phyloP scores from a whole-genome alignment of 2,113 vertebrate species.

The Leucosticte australis region DNA sequence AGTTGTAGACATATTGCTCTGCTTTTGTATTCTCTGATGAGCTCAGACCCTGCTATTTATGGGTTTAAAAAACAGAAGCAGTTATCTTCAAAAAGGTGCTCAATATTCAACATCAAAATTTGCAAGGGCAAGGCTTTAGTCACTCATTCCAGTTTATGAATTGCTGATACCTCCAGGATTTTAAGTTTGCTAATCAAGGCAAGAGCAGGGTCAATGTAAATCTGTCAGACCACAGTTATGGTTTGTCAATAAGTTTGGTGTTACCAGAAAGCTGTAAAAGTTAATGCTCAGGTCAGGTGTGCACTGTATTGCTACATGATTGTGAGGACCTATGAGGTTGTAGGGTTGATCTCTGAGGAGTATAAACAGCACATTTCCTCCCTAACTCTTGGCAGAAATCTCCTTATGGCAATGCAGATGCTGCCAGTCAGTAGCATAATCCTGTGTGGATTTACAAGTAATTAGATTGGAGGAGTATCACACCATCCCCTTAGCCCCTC shows the following conservation, averaged over 20 bases:
- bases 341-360: not conserved
- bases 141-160: not conserved
- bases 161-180: not conserved
- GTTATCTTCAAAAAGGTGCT: not conserved
- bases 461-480: not conserved
- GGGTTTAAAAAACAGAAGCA: not conserved
- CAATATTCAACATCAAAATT: not conserved
- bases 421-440: not conserved
- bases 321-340: not conserved
- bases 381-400: not conserved
- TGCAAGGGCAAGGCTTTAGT: not conserved
- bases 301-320: fast-evolving
- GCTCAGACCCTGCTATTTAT: not conserved
- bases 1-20: not conserved
- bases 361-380: not conserved
- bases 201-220: not conserved
- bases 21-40: not conserved
- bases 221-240: not conserved
- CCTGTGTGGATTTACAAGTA: not conserved
- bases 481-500: not conserved
- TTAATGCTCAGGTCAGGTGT: not conserved
- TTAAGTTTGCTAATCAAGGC: not conserved
- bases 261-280: not conserved
- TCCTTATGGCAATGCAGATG: not conserved
- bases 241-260: fast-evolving